Evolutionary conservation across 2,888 invertebrate genomes (phyloP).

Genomic region (Eustalomyia histrio): DNA sequence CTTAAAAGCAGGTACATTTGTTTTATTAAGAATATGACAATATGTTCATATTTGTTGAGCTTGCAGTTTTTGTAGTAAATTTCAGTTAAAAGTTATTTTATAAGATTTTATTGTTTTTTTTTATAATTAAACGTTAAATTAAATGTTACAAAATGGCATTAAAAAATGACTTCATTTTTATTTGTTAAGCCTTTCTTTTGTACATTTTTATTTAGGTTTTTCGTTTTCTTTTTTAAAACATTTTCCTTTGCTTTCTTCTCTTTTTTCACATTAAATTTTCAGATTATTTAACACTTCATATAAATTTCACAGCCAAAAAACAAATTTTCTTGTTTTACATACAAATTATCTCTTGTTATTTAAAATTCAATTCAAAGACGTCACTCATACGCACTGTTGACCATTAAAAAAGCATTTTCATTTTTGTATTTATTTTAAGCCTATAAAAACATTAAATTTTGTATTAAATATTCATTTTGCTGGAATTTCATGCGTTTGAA

Average conservation of each 20-base stretch:
- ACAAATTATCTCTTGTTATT: constrained; percentile 6
- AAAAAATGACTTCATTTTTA: constrained; percentile 16
- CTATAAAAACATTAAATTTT: constrained; percentile 1
- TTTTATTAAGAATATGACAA: constrained; percentile 2
- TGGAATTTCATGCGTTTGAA: background rate
- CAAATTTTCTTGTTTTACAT: too few species aligned
- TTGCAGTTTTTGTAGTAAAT: constrained; percentile 13
- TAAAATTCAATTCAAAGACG: constrained; percentile 24
- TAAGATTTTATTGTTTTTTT: background rate
- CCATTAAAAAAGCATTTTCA: background rate
- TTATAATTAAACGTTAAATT: constrained; percentile 10
- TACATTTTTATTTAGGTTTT: constrained; percentile 57
- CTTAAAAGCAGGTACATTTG: constrained; percentile 32
- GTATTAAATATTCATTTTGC: constrained; percentile 4
- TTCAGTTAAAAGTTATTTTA: background rate
- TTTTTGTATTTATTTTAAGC: background rate
- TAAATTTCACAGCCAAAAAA: background rate
- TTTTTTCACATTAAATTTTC: constrained; percentile 5
- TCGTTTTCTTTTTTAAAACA: constrained; percentile 21
- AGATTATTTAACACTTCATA: constrained; percentile 6
- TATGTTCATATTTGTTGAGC: constrained; percentile 7
- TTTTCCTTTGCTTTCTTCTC: background rate
- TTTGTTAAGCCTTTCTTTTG: constrained; percentile 62
- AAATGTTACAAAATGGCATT: constrained; percentile 1
- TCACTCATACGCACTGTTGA: constrained; percentile 41